Conservation (phyloP, 2,888 invertebrate species). For the Pyralis farinalis region DNA sequence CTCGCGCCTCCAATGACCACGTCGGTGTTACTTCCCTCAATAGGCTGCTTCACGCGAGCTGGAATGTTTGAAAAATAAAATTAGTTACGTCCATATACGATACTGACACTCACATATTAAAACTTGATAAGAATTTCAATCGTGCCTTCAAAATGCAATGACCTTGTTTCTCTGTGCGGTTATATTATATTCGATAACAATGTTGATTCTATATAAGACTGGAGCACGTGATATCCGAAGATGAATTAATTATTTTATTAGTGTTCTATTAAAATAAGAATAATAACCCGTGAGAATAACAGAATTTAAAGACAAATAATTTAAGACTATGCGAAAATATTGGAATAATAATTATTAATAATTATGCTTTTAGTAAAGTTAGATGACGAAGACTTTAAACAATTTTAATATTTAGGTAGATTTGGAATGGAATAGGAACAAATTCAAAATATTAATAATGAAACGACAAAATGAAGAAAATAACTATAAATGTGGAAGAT, state of each 20-base stretch:
- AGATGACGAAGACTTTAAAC: slow-evolving; percentile 39
- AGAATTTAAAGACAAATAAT: too few relatives aligned
- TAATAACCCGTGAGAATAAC: too few relatives aligned
- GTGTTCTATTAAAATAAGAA: too few relatives aligned
- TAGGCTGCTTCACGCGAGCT: slow-evolving; percentile 53
- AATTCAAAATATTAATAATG: slow-evolving; percentile 38
- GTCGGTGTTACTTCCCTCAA: slow-evolving; percentile 40
- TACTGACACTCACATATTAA: neutral
- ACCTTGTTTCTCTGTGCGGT: neutral
- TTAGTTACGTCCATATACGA: slow-evolving; percentile 11
- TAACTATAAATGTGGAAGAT: slow-evolving; percentile 26
- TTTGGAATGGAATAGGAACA: slow-evolving; percentile 29
- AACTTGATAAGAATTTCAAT: neutral
- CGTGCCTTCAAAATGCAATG: neutral
- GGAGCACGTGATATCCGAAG: too few relatives aligned
- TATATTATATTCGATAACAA: neutral
- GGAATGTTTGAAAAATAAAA: slow-evolving; percentile 26
- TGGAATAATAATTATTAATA: too few relatives aligned
- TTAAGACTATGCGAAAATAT: too few relatives aligned
- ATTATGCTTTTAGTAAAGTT: slow-evolving; percentile 1
- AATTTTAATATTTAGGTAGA: slow-evolving; percentile 15
- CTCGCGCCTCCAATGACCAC: slow-evolving; percentile 49
- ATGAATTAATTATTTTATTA: too few relatives aligned
- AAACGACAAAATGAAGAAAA: slow-evolving; percentile 32
- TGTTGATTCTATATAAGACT: neutral